Evolutionary conservation across 2,888 invertebrate species (phyloP), one percentile per base, ranked within the genome.

Genomic region (Litoditis marina): DNA sequence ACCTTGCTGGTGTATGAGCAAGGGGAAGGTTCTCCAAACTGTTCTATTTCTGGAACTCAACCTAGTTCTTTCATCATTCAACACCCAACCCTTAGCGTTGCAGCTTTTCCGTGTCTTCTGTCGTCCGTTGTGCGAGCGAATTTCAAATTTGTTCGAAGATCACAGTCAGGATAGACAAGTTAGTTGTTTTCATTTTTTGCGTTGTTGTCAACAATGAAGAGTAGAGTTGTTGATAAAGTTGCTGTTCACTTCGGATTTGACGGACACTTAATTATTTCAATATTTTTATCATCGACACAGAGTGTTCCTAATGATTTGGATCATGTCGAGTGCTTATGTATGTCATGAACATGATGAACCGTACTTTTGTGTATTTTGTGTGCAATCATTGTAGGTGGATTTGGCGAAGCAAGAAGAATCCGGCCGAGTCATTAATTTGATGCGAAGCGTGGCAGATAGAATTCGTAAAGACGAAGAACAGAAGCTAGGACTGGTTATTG

Each of bases 371-470:
- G 13, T 8, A 46, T n/a, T 8, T 22, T 46, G 0, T 27, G 8
- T 39, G 42, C 36, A 39, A 13, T 16, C 11, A 6, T 39, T 39
- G 3, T 30, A 78, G 67, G 74, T 81, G 6, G 78, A 81, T 54
- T 63, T 69, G 28, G 68, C 71, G n/a, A 74, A 77, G 50, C 74
- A 74, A 50, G 80, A 80, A 51, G 79, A 80, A 44, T 72, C 80
- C 16, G 63, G 53, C 30, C 64, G 66, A 22, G 74, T 79, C 25
- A 68, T 73, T n/a, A 67, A 92, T 68, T 85, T 98, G 52, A 95
- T 98, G 95, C 88, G 88, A 76, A 92, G 91, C 66, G 91, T 92
- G 0, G 93, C 92, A 79, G 88, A 90, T 36, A 88, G 94, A 69
- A 91, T 91, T 70, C 87, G 88, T 60, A 87, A 88, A 0, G 90